Conservation (phyloP, 2,888 invertebrate genomes). For the Drosophila helvetica region DNA sequence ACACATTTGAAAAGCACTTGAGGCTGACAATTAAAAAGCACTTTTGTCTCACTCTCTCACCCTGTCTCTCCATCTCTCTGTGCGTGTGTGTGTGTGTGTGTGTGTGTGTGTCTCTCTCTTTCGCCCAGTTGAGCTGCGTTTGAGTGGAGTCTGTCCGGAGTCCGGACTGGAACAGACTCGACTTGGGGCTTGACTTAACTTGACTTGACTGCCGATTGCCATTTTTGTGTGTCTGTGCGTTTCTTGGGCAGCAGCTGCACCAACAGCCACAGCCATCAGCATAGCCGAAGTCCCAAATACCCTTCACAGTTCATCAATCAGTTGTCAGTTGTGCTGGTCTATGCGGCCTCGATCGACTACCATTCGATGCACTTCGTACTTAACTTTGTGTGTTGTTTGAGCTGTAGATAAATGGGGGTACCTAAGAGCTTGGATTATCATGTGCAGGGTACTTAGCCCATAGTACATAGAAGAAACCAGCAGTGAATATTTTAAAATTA, state of each 20-base stretch:
- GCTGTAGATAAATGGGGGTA: no score
- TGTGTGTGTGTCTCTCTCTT: slow-evolving; percentile 16
- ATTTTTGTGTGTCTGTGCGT: slow-evolving; percentile 38
- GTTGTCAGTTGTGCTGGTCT: no score
- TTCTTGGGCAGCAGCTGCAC: slow-evolving; percentile 20
- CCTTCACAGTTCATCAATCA: background rate
- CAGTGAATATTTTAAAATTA: no score
- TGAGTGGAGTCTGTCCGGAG: slow-evolving; percentile 6
- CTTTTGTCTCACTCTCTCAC: slow-evolving; percentile 46
- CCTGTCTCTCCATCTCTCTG: slow-evolving; percentile 22
- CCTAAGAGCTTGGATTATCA: no score
- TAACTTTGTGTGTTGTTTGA: no score
- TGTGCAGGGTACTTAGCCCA: no score
- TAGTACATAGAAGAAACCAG: no score
- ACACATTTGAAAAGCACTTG: slow-evolving; percentile 74
- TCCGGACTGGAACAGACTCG: slow-evolving; percentile 26
- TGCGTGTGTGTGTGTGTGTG: no score
- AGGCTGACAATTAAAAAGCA: slow-evolving; percentile 78
- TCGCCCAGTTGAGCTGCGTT: background rate
- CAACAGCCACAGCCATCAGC: background rate
- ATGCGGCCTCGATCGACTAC: no score
- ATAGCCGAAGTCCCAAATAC: background rate
- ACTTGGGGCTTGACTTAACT: slow-evolving; percentile 35
- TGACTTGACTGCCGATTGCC: slow-evolving; percentile 48
- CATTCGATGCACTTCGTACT: no score